These are phyloP conservation scores for Sitta europaea DNA, from an alignment of 2,113 vertebrate species.

Conservation along the genomic window DNA sequence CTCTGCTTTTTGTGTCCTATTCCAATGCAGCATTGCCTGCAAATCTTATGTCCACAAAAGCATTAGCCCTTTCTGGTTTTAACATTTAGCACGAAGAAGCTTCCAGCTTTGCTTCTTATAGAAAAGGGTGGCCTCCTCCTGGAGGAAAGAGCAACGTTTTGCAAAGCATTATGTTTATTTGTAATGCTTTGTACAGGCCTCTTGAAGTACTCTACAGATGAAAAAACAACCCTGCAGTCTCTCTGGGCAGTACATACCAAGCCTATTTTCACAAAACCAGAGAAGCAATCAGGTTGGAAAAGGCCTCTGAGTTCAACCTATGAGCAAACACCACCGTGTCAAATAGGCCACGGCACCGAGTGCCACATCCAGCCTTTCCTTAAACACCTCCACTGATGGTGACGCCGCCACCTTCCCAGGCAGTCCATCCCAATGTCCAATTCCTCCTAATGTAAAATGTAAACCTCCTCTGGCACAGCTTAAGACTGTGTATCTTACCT, in stretches of 20 bases:
- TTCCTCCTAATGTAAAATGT: background rate
- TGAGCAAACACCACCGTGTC: rapidly evolving
- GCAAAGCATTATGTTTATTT: background rate
- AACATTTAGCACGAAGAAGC: background rate
- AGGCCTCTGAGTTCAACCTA: background rate
- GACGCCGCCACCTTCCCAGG: rapidly evolving
- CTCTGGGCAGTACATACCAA: background rate
- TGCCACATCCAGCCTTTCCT: background rate
- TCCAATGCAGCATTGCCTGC: background rate
- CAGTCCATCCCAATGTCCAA: no score
- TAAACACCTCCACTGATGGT: rapidly evolving
- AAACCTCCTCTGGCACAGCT: background rate
- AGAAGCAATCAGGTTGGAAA: background rate
- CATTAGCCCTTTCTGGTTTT: background rate
- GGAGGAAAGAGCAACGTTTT: background rate
- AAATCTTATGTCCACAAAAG: background rate
- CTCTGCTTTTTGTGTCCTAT: background rate
- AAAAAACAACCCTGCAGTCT: background rate
- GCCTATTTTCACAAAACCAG: background rate
- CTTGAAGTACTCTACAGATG: background rate
- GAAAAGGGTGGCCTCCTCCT: background rate
- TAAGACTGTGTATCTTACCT: background rate
- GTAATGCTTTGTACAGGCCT: background rate
- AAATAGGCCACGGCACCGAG: background rate
- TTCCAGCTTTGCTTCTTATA: background rate